Percentiles rank a stretch among this genome's conserved stretches.
Evolutionary conservation across 2,113 vertebrate species (phyloP).

Genomic region (chimpanzee (Pan troglodytes)): NHGRI_mPanTro3-v2.1_pri NC_072408.2:104794501-104795000

Average conservation of each 20-base stretch:
- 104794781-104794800: not conserved
- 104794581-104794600: constrained; percentile 25
- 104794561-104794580: not conserved
- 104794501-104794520: not conserved
- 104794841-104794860: not conserved
- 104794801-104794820: not conserved
- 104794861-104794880: not conserved
- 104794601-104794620: not conserved
- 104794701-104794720: not conserved
- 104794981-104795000: not conserved
- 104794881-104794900: not conserved
- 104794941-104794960: not conserved
- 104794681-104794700: not conserved
- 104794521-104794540: not conserved
- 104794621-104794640: not conserved
- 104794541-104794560: not conserved
- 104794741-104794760: not conserved
- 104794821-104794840: too few species aligned
- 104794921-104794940: constrained; percentile 7
- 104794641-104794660: not conserved
- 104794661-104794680: not conserved
- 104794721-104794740: not conserved
- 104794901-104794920: not conserved
- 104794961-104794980: constrained; percentile 6
- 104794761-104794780: not conserved